Conservation (phyloP, 2,797 vertebrate genomes). For the Balearica regulorum region DNA sequence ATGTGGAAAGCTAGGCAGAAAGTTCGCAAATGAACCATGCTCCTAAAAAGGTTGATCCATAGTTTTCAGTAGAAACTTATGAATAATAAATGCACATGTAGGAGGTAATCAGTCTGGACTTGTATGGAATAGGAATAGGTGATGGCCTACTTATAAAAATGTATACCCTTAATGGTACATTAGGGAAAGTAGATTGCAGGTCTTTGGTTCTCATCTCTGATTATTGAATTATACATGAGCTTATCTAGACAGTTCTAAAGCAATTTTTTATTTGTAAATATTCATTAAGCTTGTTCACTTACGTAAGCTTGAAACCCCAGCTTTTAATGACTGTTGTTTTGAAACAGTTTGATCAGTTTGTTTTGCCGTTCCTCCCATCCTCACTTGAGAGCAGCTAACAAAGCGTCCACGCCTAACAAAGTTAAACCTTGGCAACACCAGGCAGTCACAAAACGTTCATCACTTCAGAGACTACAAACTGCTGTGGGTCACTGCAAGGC, state of each 20-base stretch:
- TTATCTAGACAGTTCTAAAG: background rate
- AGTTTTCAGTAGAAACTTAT: background rate
- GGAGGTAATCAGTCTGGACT: background rate
- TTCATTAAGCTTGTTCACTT: background rate
- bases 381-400: background rate
- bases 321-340: background rate
- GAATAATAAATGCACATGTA: background rate
- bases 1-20: background rate
- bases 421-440: background rate
- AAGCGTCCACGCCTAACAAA: background rate
- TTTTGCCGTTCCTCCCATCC: background rate
- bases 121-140: background rate
- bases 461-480: background rate
- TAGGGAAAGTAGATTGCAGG: background rate
- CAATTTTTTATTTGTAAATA: background rate
- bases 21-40: background rate
- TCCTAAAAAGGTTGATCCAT: background rate
- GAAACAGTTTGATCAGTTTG: background rate
- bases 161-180: background rate
- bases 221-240: background rate
- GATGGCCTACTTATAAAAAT: background rate
- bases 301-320: background rate
- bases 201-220: background rate
- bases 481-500: background rate
- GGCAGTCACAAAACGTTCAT: background rate